phyloP scores from a whole-genome alignment of 1,140 invertebrate species.

The Andricus grossulariae region DNA sequence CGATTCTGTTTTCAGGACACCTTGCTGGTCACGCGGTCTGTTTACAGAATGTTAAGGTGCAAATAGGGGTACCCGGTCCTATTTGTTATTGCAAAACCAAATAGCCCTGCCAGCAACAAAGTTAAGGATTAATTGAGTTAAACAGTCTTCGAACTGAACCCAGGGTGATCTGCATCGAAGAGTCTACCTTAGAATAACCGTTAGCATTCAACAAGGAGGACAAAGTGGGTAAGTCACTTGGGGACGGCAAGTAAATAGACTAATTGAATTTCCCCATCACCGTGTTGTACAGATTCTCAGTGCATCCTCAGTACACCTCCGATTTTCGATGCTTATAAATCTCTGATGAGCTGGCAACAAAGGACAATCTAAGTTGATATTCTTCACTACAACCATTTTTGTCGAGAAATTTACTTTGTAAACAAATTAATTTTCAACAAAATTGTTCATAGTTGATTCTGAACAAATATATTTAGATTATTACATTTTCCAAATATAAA shows the following conservation, averaged over 20 bases:
- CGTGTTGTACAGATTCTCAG: slow-evolving; percentile 37
- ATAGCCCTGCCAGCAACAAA: neutral
- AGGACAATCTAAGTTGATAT: too few relatives aligned
- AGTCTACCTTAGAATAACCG: slow-evolving; percentile 36
- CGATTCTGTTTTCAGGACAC: too few relatives aligned
- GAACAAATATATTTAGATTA: too few relatives aligned
- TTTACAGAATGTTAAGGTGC: too few relatives aligned
- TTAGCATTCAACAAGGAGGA: slow-evolving; percentile 22
- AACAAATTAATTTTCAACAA: too few relatives aligned
- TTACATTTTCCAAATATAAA: too few relatives aligned
- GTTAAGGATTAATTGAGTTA: slow-evolving; percentile 17
- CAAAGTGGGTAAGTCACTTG: slow-evolving; percentile 41
- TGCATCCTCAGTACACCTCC: slow-evolving; percentile 46
- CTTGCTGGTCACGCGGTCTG: too few relatives aligned
- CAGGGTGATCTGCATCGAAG: slow-evolving; percentile 25
- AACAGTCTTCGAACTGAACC: neutral
- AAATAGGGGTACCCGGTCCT: too few relatives aligned
- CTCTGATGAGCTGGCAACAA: too few relatives aligned
- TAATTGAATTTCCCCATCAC: slow-evolving; percentile 48
- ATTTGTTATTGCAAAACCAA: neutral
- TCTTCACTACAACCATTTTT: too few relatives aligned
- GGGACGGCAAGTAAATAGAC: slow-evolving; percentile 43
- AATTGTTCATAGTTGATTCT: too few relatives aligned
- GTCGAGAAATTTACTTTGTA: too few relatives aligned
- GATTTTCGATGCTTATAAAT: slow-evolving; percentile 48